These are phyloP conservation scores for Bibio marci DNA, from an alignment of 2,888 invertebrate species.

Conservation along the genomic window DNA sequence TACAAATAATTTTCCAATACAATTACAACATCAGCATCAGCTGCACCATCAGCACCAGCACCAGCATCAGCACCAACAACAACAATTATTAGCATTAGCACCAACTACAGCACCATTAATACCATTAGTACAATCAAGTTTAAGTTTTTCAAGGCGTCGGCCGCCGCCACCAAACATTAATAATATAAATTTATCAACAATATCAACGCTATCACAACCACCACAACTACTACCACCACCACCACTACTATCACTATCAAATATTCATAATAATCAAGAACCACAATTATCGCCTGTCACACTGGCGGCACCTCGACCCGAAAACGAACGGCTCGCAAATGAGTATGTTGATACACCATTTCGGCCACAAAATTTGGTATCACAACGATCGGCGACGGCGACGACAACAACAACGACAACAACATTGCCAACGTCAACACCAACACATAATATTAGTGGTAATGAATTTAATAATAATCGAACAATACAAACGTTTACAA, in stretches of 20 bases:
- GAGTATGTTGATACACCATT: conserved; percentile 86
- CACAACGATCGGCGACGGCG: conserved; percentile 28
- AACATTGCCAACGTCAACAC: conserved; percentile 1
- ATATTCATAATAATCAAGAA: conserved; percentile 18
- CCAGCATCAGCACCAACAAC: conserved; percentile 11
- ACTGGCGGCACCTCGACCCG: conserved; percentile 59
- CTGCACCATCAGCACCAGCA: conserved; percentile 7
- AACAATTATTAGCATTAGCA: conserved; percentile 5
- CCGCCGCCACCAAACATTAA: conserved; percentile 14
- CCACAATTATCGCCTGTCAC: conserved; percentile 30
- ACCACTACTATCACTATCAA: conserved; percentile 4
- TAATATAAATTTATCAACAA: conserved; percentile 8
- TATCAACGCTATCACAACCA: background rate
- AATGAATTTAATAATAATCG: no score
- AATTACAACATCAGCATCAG: background rate
- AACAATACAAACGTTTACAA: background rate
- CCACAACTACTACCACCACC: no score
- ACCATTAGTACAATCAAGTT: conserved; percentile 15
- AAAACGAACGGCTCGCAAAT: conserved; percentile 71
- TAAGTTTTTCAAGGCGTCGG: conserved; percentile 25
- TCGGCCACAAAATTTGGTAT: conserved; percentile 36
- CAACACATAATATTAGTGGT: no score
- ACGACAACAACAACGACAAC: conserved; percentile 12
- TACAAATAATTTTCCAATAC: background rate
- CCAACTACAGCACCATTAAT: conserved; percentile 19